These are phyloP conservation scores for Brachionus paranguensis DNA, from an alignment of 1,140 invertebrate genomes.

Conservation along the genomic window DNA sequence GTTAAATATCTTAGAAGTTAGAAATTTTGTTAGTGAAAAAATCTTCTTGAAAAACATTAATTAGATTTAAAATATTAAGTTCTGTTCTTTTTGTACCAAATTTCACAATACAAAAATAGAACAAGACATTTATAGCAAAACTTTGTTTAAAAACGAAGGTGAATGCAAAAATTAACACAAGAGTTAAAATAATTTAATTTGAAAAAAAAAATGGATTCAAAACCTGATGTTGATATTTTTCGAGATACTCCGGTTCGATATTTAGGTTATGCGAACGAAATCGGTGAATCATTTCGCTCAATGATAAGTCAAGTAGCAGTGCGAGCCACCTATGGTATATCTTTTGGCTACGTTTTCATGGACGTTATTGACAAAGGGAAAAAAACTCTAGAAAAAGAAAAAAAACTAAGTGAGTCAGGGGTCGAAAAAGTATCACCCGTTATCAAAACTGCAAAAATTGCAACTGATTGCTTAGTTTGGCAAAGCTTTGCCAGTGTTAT, in stretches of 20 bases:
- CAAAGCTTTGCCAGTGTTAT: constrained; percentile 83
- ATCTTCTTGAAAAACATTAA: too few species aligned
- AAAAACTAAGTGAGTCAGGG: neutral
- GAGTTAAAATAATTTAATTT: neutral
- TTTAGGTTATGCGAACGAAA: constrained; percentile 77
- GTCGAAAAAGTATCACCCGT: neutral
- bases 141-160: neutral
- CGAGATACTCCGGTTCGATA: constrained; percentile 9
- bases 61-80: too few species aligned
- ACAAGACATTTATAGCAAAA: too few species aligned
- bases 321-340: constrained; percentile 69
- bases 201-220: neutral
- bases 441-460: constrained; percentile 23
- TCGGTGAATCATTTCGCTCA: constrained; percentile 82
- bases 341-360: constrained; percentile 76
- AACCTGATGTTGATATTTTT: constrained; percentile 1
- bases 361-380: constrained; percentile 75
- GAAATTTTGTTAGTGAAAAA: too few species aligned
- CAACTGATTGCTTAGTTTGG: constrained; percentile 76
- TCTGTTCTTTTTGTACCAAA: too few species aligned
- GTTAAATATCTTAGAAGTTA: too few species aligned
- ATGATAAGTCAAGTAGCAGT: constrained; percentile 69
- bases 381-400: constrained; percentile 55
- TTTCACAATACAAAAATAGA: too few species aligned
- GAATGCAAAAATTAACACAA: neutral